Conservation (phyloP, 2,888 invertebrate species). For the Sinelater perroti region DNA sequence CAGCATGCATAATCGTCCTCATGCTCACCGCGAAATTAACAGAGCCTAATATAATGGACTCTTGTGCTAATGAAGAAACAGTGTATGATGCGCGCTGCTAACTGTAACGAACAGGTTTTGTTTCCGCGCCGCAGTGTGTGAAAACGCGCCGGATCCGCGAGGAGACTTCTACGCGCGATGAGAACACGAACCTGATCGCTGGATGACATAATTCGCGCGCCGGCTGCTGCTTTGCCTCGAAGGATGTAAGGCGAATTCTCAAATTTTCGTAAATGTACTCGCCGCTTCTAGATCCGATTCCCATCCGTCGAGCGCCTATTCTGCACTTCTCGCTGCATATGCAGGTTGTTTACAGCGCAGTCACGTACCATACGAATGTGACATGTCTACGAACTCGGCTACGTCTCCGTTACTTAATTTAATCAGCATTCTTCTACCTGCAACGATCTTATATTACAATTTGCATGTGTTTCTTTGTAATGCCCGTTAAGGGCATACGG, state of each 20-base stretch:
- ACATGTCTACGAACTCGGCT: slow-evolving; percentile 30
- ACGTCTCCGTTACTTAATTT: slow-evolving; percentile 34
- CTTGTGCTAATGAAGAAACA: slow-evolving; percentile 25
- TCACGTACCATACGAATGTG: slow-evolving; percentile 31
- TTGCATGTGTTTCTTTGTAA: slow-evolving; percentile 21
- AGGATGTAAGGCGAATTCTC: too few relatives aligned
- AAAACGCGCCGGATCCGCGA: slow-evolving; percentile 34
- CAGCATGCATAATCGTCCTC: slow-evolving; percentile 8
- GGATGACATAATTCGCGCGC: slow-evolving; percentile 27
- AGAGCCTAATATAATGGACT: slow-evolving; percentile 30
- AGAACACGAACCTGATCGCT: slow-evolving; percentile 37
- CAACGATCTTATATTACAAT: slow-evolving; percentile 26
- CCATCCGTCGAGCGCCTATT: too few relatives aligned
- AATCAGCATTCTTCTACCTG: slow-evolving; percentile 31
- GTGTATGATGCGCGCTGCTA: slow-evolving; percentile 39
- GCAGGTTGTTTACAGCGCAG: slow-evolving; percentile 22
- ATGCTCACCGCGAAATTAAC: slow-evolving; percentile 27
- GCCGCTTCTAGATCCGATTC: too few relatives aligned
- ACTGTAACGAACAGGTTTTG: slow-evolving; percentile 41
- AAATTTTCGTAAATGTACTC: too few relatives aligned
- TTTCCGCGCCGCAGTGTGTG: slow-evolving; percentile 41
- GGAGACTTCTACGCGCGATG: slow-evolving; percentile 33
- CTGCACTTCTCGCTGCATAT: background rate
- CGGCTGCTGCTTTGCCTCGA: too few relatives aligned
- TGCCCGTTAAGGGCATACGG: slow-evolving; percentile 5